Base-by-base conservation (phyloP, 2,888 invertebrate species). In the Cerastis rubricosa region DNA sequence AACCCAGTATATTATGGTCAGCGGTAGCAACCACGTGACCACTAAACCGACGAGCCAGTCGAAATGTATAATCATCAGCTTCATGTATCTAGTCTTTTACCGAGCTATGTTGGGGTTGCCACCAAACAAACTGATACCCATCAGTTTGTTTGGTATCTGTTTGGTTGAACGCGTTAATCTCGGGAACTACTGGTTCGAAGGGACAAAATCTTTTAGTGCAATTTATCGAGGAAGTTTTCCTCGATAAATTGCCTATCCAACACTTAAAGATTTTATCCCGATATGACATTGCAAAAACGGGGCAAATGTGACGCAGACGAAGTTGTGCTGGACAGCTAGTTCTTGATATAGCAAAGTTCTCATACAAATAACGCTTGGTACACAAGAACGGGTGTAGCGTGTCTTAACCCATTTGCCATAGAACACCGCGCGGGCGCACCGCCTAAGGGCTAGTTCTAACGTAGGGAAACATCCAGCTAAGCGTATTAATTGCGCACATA, bases 401-500 rank as follows among this genome's bases (percentile, higher is more conserved):
- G 95, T 89, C 91, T 89, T 81, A 85, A 88, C 81, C 91, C 93
- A 94, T 94, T 94, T 93, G 92, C 85, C 85, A 81, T 78, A 83
- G 87, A 89, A 85, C 88, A 86, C 87, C 85, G 84, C 85, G 84
- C 90, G 87, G 88, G 88, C 88, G 47, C 82, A 90, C 90, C 85
- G 92, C 94, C 93, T 76, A 88, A 88, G 93, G 93, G 87, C 84
- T 76, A 76, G 68, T 74, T 68, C 76, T 66, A 72, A 77, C 82
- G 72, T 19, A 68, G 65, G 73, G 63, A 91, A 93, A 93, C 93
- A 92, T 93, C 89, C 88, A 88, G 86, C 87, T 89, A 90, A 87
- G 88, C 87, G 89, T 92, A 94, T 95, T 95, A 95, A 95, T 95
- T 94, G 94, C 92, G 80, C 87, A 89, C 91, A 93, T 94, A 94